A percentile compares a stretch with the other conserved stretches of the same genome.
Conservation (phyloP, 2,113 vertebrate species). For the Chlorodrepanis virens region DNA sequence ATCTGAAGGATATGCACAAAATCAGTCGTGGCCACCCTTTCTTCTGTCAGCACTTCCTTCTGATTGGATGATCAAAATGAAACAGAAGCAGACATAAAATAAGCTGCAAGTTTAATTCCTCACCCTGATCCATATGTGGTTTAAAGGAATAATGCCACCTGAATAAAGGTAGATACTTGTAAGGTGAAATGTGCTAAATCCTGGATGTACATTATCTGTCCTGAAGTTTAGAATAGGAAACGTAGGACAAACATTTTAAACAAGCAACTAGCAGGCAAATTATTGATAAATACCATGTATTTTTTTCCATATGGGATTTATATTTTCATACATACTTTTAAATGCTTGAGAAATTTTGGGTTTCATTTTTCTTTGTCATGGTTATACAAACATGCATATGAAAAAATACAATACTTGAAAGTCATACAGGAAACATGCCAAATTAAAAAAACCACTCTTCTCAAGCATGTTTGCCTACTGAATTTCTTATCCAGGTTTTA, state of each 20-base stretch:
- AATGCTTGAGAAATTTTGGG: neutral
- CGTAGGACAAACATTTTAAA: neutral
- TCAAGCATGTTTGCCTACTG: neutral
- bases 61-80: neutral
- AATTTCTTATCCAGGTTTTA: constrained; percentile 4
- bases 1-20: neutral
- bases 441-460: neutral
- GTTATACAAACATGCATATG: neutral
- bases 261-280: neutral
- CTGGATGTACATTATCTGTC: neutral
- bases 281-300: neutral
- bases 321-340: neutral
- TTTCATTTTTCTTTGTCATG: neutral
- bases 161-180: neutral
- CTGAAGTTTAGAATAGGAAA: neutral
- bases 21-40: neutral
- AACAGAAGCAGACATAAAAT: neutral
- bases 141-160: neutral
- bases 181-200: neutral
- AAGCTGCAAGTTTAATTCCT: neutral
- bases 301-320: neutral
- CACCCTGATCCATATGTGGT: neutral
- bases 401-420: neutral
- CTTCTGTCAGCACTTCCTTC: neutral
- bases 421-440: neutral